Percentiles rank a stretch among this genome's conserved stretches.
These are phyloP conservation scores for Mesembrinibis cayennensis DNA, from an alignment of 2,113 vertebrate genomes.

Conservation along the genomic window DNA sequence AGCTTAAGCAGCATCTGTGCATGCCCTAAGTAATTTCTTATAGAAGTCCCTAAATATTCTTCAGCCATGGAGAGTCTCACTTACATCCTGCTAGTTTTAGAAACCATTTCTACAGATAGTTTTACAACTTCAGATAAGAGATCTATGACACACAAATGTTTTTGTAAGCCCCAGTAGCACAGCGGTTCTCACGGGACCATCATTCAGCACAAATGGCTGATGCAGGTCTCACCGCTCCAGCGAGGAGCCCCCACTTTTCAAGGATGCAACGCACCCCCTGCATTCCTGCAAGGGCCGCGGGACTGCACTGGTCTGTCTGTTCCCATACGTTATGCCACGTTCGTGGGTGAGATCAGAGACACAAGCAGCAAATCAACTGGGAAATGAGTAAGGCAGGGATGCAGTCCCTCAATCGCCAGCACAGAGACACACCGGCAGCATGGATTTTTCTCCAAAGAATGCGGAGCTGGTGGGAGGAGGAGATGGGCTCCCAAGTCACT, in stretches of 20 bases:
- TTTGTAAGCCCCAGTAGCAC: background rate
- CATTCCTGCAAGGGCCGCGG: background rate
- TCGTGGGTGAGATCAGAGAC: background rate
- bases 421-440: background rate
- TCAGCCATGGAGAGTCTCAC: background rate
- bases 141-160: background rate
- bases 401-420: background rate
- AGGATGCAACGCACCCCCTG: background rate
- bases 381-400: background rate
- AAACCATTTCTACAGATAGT: background rate
- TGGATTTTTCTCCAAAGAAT: background rate
- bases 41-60: background rate
- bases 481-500: background rate
- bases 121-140: background rate
- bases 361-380: background rate
- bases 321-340: background rate
- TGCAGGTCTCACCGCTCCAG: background rate
- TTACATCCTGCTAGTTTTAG: background rate
- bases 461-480: background rate
- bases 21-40: background rate
- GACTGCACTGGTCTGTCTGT: background rate
- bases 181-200: background rate
- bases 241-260: background rate
- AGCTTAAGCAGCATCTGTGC: background rate
- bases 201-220: rapidly evolving